phyloP scores from a whole-genome alignment of 2,888 invertebrate species.

The Leptogaster cylindrica region DNA sequence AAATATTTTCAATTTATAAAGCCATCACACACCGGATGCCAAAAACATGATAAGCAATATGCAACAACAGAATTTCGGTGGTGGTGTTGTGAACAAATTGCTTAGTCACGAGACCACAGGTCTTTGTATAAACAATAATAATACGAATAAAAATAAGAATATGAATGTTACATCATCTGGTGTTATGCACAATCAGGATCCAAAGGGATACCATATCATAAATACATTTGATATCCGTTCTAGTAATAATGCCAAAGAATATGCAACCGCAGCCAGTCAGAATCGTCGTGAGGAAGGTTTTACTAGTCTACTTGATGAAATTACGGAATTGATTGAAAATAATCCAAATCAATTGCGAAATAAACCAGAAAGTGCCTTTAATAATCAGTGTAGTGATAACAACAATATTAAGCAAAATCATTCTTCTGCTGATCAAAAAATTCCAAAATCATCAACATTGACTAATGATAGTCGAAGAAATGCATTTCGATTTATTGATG shows the following conservation, averaged over 20 bases:
- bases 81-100: slow-evolving; percentile 19
- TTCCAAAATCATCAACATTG: background rate
- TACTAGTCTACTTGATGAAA: slow-evolving; percentile 37
- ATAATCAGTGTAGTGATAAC: slow-evolving; percentile 12
- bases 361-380: slow-evolving; percentile 29
- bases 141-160: slow-evolving; percentile 28
- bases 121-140: slow-evolving; percentile 30
- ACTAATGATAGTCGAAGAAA: slow-evolving; percentile 58
- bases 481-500: slow-evolving; percentile 60
- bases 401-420: background rate
- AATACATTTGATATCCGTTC: slow-evolving; percentile 13
- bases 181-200: slow-evolving; percentile 2
- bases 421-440: background rate
- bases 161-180: background rate
- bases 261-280: slow-evolving; percentile 31
- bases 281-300: slow-evolving; percentile 20
- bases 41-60: slow-evolving; percentile 38
- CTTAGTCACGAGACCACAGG: slow-evolving; percentile 10
- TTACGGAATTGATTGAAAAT: slow-evolving; percentile 31
- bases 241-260: slow-evolving; percentile 41
- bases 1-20: too few relatives aligned
- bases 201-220: slow-evolving; percentile 10
- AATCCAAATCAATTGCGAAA: background rate
- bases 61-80: slow-evolving; percentile 33
- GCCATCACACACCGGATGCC: slow-evolving; percentile 4